Conservation (phyloP, 2,797 vertebrate genomes). For the Pseudotriccus pelzelni region DNA sequence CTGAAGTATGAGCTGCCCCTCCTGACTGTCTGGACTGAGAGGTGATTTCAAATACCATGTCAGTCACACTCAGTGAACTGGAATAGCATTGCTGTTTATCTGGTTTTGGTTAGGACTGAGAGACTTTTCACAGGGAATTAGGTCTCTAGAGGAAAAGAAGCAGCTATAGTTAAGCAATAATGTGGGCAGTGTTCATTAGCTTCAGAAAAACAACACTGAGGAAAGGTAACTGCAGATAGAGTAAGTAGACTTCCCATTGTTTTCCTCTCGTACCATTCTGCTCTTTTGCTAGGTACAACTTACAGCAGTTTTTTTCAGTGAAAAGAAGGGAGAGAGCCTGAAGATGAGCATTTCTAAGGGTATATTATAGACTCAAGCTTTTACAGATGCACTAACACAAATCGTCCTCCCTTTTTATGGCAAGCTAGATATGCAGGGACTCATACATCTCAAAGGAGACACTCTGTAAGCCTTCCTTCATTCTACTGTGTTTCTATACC, state of each 20-base stretch:
- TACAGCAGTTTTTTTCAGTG: background rate
- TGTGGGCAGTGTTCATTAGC: background rate
- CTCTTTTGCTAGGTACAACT: background rate
- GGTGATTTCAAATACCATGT: conserved; percentile 40
- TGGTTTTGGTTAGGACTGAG: conserved; percentile 38
- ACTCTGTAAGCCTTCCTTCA: background rate
- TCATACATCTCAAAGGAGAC: background rate
- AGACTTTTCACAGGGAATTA: conserved; percentile 33
- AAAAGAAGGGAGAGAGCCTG: background rate
- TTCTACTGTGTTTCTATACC: background rate
- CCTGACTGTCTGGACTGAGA: conserved; percentile 3
- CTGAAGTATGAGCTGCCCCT: conserved; percentile 25
- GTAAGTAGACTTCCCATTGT: background rate
- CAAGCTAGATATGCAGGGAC: accelerated
- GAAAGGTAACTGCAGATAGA: background rate
- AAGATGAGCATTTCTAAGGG: background rate
- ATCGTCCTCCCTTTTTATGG: background rate
- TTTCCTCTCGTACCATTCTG: accelerated
- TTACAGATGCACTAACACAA: background rate
- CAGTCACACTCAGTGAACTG: conserved; percentile 54
- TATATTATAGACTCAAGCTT: background rate
- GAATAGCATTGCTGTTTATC: conserved; percentile 48
- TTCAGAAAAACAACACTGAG: background rate
- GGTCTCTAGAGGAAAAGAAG: background rate
- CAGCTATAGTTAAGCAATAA: background rate